Evolutionary conservation across 2,113 vertebrate species (phyloP).

Genomic region (Jaculus jaculus): DNA sequence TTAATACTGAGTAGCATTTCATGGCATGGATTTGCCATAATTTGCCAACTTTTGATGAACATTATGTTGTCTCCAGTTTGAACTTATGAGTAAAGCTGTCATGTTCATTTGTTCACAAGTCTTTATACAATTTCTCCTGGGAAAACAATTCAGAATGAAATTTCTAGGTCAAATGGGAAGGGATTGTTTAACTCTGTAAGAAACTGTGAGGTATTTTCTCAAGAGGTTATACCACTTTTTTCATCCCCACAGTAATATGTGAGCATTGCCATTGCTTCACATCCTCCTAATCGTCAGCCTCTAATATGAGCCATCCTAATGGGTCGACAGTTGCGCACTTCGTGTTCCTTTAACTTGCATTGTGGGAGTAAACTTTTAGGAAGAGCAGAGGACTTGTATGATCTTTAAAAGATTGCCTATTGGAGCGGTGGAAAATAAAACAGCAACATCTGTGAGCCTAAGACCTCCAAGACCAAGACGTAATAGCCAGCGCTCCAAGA

Average conservation of each 20-base stretch:
- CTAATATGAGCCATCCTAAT: background rate
- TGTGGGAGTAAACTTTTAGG: background rate
- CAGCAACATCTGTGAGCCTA: background rate
- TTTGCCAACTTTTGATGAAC: background rate
- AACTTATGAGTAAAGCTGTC: background rate
- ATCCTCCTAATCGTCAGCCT: background rate
- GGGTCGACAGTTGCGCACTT: background rate
- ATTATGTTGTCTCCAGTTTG: background rate
- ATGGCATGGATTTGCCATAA: background rate
- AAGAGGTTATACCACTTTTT: background rate
- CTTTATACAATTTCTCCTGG: background rate
- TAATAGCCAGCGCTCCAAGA: background rate
- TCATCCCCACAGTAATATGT: background rate
- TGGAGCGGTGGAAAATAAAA: background rate
- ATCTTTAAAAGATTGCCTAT: background rate
- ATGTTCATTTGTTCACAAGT: background rate
- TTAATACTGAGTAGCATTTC: background rate
- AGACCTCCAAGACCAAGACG: background rate
- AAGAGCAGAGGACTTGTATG: background rate
- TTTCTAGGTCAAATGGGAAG: background rate
- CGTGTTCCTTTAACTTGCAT: background rate
- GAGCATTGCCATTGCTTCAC: background rate
- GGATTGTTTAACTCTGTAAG: background rate
- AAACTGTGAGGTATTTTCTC: background rate
- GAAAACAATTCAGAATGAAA: background rate